Evolutionary conservation across 2,888 invertebrate species (phyloP), one percentile per base, ranked within the genome.

Genomic region (Lobophora halterata): DNA sequence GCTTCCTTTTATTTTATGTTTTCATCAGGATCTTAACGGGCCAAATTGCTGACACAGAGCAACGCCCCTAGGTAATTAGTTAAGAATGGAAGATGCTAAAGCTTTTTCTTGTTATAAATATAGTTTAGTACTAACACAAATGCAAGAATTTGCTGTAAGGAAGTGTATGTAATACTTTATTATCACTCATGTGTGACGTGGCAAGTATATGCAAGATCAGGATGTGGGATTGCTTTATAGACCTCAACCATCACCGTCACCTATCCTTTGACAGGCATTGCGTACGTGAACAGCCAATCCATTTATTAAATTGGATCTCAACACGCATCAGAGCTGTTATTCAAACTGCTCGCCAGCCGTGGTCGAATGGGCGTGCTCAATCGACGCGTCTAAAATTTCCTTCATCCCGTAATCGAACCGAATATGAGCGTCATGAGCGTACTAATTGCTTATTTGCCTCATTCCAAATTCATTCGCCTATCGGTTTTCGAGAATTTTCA

Each of bases 391-490:
- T 71, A 65, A 73, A 79, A 78, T 74, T 67, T 64, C 67, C 71
- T 71, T 66, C 65, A 71, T 55, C 62, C 69, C 65, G 75, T 71
- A 79, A 82, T 78, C 76, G 74, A 74, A 76, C 68, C 63, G 66
- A 79, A 78, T 77, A 73, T 71, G 75, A 71, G 65, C 73, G 68
- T 65, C 47, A 34, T 38, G 35, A 20, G 45, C 47, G 37, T 48
- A 42, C 65, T 80, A 82, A 82, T 85, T 82, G 83, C 75, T 80
- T 81, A 81, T 82, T 82, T 83, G 82, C 80, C 76, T 81, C 79
- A 80, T 82, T 81, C 79, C 63, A 59, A 64, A 82, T 79, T 77
- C 73, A 74, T 67, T 70, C 72, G 66, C 66, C 66, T 68, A 44
- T 37, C 27, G 48, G 14, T 5, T 3, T 14, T 14, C 17, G 17